Percentiles rank a stretch among this genome's conserved stretches.
These are phyloP conservation scores for Antigone vipio DNA, from an alignment of 2,113 vertebrate genomes.

Conservation along the genomic window DNA sequence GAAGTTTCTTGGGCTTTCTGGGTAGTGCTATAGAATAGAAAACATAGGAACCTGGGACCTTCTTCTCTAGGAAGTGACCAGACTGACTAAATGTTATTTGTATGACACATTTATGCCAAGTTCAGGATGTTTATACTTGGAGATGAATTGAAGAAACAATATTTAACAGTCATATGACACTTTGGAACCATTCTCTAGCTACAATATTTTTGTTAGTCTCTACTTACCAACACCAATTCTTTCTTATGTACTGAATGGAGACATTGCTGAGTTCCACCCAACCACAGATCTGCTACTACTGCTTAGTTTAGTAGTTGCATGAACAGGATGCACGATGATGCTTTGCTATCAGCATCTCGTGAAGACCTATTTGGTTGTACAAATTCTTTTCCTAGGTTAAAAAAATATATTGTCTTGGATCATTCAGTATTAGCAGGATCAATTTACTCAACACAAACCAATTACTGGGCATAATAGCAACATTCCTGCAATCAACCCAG, in stretches of 20 bases:
- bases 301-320: neutral
- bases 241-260: neutral
- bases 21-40: neutral
- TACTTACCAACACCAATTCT: neutral
- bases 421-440: neutral
- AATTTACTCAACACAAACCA: neutral
- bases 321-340: rapidly evolving
- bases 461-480: neutral
- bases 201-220: neutral
- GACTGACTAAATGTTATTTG: neutral
- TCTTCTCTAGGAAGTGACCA: neutral
- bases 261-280: neutral
- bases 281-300: neutral
- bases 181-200: neutral
- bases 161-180: neutral
- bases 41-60: neutral
- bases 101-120: neutral
- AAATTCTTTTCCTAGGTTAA: neutral
- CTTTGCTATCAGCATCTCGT: neutral
- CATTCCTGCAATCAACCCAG: neutral
- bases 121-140: neutral
- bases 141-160: neutral
- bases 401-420: neutral
- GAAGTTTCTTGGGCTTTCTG: neutral
- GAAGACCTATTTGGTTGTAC: neutral